Base-by-base conservation (phyloP, 2,888 invertebrate species). In the Limnephilus rhombicus region DNA sequence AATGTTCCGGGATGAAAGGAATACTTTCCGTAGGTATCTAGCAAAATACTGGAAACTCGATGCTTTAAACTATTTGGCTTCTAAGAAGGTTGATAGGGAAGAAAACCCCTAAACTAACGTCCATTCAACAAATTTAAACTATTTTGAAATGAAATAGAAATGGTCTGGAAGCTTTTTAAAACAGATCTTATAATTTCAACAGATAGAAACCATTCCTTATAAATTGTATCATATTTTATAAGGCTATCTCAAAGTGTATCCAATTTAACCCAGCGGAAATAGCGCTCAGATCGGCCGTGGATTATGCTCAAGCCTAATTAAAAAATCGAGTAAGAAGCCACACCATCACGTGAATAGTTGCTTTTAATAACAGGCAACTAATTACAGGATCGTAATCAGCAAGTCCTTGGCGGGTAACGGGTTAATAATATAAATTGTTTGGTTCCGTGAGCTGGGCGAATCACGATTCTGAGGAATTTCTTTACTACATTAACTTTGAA, bases 381-480 rank as follows among this genome's bases (percentile, higher is more conserved):
- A 86, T 41, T 92, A 92, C 90, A 80, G 90, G 92, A 92, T 92
- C 90, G 41, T 93, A 92, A 93, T 93, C 93, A 41, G 53, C 53
- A 68, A 68, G 91, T 31, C 80, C 91, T 49, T 85, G 90, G 91
- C 89, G 91, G 91, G 92, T 93, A 83, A 92, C 89, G 90, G 93
- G 92, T 92, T 93, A 92, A 93, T 92, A 92, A 92, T 92, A 93
- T 93, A 92, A 93, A 93, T 93, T 91, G 93, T 92, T 80, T 53
- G 80, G 92, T 91, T 92, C 90, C 92, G 92, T 92, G 92, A 91
- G 85, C 31, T 68, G 31, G 37, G 83, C 90, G 83, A 92, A 86
- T 91, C 92, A 91, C 85, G 85, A 86, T 45, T 29, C 90, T 81
- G 90, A 92, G 90, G 90, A 92, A 92, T 92, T 89, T 91, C 24